Conservation (phyloP, 2,888 invertebrate species). For the Mayetiola destructor region DNA sequence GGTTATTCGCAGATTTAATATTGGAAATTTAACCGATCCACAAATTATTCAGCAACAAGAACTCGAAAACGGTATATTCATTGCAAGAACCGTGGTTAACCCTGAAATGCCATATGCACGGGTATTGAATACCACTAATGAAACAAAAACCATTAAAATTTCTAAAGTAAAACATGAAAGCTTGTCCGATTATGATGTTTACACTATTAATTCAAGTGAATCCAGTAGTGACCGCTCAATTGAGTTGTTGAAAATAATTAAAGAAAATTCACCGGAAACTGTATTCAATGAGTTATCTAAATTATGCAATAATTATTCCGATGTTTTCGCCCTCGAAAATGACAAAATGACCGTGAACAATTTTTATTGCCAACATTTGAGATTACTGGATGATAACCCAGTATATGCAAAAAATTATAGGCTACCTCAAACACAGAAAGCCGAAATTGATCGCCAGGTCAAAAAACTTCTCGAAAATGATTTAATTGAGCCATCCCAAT, state of each 20-base stretch:
- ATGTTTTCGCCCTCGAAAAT: not conserved
- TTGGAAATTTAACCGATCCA: not conserved
- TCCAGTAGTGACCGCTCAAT: not conserved
- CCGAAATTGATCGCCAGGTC: not conserved
- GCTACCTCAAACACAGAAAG: not conserved
- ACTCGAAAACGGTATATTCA: not conserved
- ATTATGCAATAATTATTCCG: not conserved
- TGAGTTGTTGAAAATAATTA: not conserved
- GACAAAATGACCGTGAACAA: not conserved
- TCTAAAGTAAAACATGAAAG: not conserved
- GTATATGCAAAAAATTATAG: not conserved
- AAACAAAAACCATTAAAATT: not conserved
- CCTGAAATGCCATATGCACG: not conserved
- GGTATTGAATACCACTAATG: not conserved
- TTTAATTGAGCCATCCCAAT: not conserved
- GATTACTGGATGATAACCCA: not conserved
- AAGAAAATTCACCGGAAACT: not conserved
- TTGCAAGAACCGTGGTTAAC: not conserved
- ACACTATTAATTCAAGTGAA: not conserved
- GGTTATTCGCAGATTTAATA: not conserved
- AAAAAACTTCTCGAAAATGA: not conserved
- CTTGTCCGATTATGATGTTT: not conserved
- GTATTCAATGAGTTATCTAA: not conserved
- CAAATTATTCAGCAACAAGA: not conserved
- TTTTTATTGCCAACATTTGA: not conserved